Conservation (phyloP, 2,888 invertebrate species). For the Resseliella maxima region DNA sequence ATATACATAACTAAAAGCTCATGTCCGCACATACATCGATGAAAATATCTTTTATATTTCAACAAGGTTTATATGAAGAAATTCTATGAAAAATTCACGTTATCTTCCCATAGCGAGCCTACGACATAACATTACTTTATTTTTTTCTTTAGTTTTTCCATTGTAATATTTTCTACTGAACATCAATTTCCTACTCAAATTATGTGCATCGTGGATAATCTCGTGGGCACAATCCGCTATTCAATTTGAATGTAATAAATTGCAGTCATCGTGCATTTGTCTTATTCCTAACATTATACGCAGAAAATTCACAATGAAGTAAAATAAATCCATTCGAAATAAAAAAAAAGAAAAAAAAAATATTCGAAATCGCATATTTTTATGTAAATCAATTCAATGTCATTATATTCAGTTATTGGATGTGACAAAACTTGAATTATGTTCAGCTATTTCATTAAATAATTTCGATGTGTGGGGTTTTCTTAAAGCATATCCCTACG, state of each 20-base stretch:
- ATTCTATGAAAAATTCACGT: not conserved
- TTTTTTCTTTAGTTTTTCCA: not conserved
- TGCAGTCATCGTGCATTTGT: not conserved
- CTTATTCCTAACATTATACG: not conserved
- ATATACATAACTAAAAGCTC: conserved; percentile 27
- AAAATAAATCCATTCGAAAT: not conserved
- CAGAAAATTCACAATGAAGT: not conserved
- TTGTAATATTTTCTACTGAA: conserved; percentile 30
- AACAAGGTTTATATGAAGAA: not conserved
- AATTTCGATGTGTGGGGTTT: too few species aligned
- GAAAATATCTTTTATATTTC: not conserved
- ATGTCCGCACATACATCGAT: conserved; percentile 36
- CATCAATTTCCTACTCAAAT: not conserved
- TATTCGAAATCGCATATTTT: too few species aligned
- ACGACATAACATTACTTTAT: not conserved
- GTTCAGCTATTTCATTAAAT: too few species aligned
- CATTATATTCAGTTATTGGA: too few species aligned
- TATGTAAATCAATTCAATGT: too few species aligned
- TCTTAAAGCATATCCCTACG: too few species aligned
- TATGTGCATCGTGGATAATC: conserved; percentile 24
- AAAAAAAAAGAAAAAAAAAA: too few species aligned
- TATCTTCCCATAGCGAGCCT: not conserved
- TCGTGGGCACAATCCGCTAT: conserved; percentile 15
- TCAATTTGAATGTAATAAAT: not conserved
- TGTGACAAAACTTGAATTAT: too few species aligned